A percentile compares a stretch with the other conserved stretches of the same genome.
Conservation (phyloP, 2,113 vertebrate genomes). For the Cygnus buccinator region DNA sequence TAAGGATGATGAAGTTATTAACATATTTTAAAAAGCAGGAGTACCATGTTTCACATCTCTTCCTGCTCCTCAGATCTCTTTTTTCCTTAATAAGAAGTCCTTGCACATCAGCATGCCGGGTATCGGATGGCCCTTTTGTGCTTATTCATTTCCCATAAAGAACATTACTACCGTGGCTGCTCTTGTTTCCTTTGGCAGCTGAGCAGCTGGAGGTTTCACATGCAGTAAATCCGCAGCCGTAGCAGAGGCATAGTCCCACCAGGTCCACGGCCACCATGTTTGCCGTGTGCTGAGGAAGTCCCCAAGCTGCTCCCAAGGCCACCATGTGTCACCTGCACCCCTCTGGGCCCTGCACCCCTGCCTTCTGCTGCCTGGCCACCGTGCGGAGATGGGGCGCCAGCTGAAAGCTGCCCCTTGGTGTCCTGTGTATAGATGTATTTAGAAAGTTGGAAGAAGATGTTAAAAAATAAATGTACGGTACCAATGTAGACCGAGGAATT, state of each 20-base stretch:
- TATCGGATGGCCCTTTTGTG: constrained; percentile 6
- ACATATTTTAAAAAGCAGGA: neutral
- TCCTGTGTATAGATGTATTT: neutral
- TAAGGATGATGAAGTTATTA: neutral
- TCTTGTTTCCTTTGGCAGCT: constrained; percentile 46
- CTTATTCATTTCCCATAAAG: constrained; percentile 23
- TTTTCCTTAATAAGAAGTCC: neutral
- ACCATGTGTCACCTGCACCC: accelerated
- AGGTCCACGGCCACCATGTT: neutral
- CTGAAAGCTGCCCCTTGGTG: neutral
- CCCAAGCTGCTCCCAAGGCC: neutral
- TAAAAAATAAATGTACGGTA: neutral
- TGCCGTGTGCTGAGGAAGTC: neutral
- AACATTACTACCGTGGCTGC: neutral
- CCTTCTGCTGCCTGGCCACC: neutral
- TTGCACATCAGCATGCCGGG: neutral
- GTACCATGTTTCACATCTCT: neutral
- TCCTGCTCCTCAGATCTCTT: neutral
- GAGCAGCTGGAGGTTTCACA: neutral
- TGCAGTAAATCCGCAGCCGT: neutral
- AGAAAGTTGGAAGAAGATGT: neutral
- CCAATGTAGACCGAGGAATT: neutral
- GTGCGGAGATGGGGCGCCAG: accelerated
- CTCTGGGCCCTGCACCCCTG: accelerated
- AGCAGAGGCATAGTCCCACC: neutral